Conservation (phyloP, 1,140 invertebrate genomes). For the Teleogryllus occipitalis region DNA sequence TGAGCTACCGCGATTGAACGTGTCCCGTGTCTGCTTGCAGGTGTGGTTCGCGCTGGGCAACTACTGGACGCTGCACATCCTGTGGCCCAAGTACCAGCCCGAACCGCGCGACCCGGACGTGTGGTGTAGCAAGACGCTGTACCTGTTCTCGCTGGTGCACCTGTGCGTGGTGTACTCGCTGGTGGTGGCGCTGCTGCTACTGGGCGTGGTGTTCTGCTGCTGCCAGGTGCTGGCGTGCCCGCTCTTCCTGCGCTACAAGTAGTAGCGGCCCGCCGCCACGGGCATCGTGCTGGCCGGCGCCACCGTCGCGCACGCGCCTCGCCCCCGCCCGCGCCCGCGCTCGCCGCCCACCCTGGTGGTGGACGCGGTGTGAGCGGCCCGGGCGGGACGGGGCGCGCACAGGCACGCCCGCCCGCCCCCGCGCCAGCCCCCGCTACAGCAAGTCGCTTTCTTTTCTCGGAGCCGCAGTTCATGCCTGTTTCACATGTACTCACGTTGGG, state of each 20-base stretch:
- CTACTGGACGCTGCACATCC: slow-evolving; percentile 69
- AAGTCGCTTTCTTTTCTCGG: background rate
- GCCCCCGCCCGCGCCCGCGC: too few relatives aligned
- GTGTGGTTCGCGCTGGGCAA: slow-evolving; percentile 69
- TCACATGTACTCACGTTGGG: background rate
- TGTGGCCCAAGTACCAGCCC: slow-evolving; percentile 60
- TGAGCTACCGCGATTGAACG: slow-evolving; percentile 44
- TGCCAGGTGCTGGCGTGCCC: slow-evolving; percentile 60
- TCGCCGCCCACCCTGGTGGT: background rate
- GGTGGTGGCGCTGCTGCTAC: slow-evolving; percentile 36
- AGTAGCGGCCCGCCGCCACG: slow-evolving; percentile 33
- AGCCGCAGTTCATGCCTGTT: too few relatives aligned
- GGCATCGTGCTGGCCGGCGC: background rate
- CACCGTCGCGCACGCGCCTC: background rate
- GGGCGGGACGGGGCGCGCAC: too few relatives aligned
- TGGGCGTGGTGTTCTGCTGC: slow-evolving; percentile 36
- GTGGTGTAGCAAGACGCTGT: slow-evolving; percentile 69
- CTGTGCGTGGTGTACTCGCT: slow-evolving; percentile 57
- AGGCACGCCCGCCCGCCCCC: too few relatives aligned
- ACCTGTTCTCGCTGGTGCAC: slow-evolving; percentile 67
- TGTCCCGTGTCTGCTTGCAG: slow-evolving; percentile 57
- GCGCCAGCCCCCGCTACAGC: background rate
- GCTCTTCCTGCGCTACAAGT: slow-evolving; percentile 54
- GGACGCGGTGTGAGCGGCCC: background rate
- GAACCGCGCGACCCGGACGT: slow-evolving; percentile 59